Evolutionary conservation across 2,113 vertebrate species (phyloP).

Genomic region (Euleptes europaea): DNA sequence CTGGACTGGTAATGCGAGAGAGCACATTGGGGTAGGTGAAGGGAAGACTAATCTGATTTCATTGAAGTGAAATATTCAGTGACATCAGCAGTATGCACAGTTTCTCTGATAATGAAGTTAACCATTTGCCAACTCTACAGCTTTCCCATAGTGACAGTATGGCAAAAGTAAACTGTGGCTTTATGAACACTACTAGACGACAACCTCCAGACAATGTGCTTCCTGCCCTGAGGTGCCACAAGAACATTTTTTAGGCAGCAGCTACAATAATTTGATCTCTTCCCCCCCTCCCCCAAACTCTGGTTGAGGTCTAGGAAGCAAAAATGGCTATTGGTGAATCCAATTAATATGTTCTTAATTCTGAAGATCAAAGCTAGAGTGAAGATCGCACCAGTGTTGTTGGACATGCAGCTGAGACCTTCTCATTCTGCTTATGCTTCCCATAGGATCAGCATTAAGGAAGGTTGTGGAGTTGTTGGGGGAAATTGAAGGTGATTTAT

Average conservation of each 20-base stretch:
- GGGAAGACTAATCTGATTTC: too few relatives aligned
- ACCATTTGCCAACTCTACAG: too few relatives aligned
- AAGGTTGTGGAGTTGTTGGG: neutral
- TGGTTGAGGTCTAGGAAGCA: neutral
- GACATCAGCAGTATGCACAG: too few relatives aligned
- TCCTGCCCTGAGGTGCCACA: neutral
- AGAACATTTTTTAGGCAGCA: neutral
- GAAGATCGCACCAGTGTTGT: neutral
- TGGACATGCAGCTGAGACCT: neutral
- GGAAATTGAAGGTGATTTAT: neutral
- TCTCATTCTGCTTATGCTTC: neutral
- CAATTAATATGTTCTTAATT: neutral
- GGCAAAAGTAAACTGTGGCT: too few relatives aligned
- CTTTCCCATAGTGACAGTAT: too few relatives aligned
- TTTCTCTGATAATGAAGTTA: too few relatives aligned
- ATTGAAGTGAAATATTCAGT: too few relatives aligned
- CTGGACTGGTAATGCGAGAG: neutral
- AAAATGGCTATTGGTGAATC: neutral
- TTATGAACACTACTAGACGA: too few relatives aligned
- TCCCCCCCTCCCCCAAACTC: too few relatives aligned
- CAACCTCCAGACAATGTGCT: too few relatives aligned
- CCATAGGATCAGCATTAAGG: neutral
- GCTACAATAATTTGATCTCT: neutral
- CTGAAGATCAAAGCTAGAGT: neutral
- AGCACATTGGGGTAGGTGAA: neutral